A percentile compares a stretch with the other conserved stretches of the same genome.
Evolutionary conservation across 2,888 invertebrate genomes (phyloP).

Genomic region (Drosophila neotestacea): DNA sequence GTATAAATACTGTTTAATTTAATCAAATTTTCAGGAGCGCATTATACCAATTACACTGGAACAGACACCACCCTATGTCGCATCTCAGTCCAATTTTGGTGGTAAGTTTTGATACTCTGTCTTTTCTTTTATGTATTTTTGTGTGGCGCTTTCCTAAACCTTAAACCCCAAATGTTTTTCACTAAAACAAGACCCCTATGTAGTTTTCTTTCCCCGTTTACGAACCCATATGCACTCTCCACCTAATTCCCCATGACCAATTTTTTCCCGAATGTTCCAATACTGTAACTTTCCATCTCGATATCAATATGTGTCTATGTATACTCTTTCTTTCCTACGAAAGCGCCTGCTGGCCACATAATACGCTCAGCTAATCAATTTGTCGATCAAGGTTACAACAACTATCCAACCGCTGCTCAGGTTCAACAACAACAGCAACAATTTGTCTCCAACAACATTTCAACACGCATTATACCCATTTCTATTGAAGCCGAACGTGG

Average conservation of each 20-base stretch:
- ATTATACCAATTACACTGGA: slow-evolving; percentile 85
- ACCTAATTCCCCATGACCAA: slow-evolving; percentile 31
- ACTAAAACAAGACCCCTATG: slow-evolving; percentile 50
- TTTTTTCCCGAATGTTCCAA: slow-evolving; percentile 46
- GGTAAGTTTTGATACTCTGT: slow-evolving; percentile 68
- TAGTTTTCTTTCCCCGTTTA: slow-evolving; percentile 25
- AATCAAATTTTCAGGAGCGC: slow-evolving; percentile 74
- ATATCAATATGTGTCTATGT: slow-evolving; percentile 76
- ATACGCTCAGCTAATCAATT: slow-evolving; percentile 85
- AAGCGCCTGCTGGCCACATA: slow-evolving; percentile 82
- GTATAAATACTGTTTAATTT: no score
- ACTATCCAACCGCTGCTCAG: slow-evolving; percentile 76
- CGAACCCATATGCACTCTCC: slow-evolving; percentile 23
- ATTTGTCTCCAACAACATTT: slow-evolving; percentile 41
- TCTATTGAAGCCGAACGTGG: slow-evolving; percentile 86
- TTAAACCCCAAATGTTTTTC: slow-evolving; percentile 66
- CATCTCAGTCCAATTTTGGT: slow-evolving; percentile 82
- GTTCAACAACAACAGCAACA: slow-evolving; percentile 58
- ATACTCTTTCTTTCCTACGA: slow-evolving; percentile 79
- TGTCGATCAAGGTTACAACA: slow-evolving; percentile 85
- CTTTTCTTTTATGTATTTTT: slow-evolving; percentile 14
- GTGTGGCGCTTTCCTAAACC: slow-evolving; percentile 67
- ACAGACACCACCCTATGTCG: slow-evolving; percentile 82
- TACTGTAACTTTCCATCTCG: slow-evolving; percentile 68
- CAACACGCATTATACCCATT: slow-evolving; percentile 88